phyloP scores from a whole-genome alignment of 2,113 vertebrate species.

The Plectropomus leopardus region DNA sequence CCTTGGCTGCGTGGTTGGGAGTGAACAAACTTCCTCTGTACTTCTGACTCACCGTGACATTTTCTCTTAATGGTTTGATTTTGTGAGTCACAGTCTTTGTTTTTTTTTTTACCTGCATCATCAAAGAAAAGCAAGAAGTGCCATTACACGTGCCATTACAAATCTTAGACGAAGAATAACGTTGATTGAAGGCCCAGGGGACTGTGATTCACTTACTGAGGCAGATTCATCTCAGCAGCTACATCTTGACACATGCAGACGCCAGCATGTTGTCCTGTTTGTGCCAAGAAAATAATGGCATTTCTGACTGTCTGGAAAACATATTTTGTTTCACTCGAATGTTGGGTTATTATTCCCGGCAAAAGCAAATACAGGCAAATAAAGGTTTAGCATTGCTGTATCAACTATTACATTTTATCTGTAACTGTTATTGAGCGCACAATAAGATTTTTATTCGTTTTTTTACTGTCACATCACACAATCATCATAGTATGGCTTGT shows the following conservation, averaged over 20 bases:
- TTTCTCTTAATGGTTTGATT: conserved; percentile 62
- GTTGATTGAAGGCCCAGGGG: conserved; percentile 66
- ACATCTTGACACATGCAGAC: conserved; percentile 53
- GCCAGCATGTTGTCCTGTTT: conserved; percentile 60
- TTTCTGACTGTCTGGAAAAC: conserved; percentile 71
- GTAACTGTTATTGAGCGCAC: neutral
- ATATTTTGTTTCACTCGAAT: conserved; percentile 63
- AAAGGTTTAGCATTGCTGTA: conserved; percentile 1
- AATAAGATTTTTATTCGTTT: conserved; percentile 8
- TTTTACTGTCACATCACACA: conserved; percentile 27
- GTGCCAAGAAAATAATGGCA: conserved; percentile 70
- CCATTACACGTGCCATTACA: conserved; percentile 56
- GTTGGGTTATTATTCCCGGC: conserved; percentile 18
- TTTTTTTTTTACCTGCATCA: conserved; percentile 34
- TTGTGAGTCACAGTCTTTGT: conserved; percentile 36
- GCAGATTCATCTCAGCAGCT: conserved; percentile 63
- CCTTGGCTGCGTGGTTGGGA: conserved; percentile 35
- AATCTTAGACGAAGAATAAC: conserved; percentile 62
- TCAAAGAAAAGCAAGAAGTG: conserved; percentile 42
- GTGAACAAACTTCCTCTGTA: conserved; percentile 26
- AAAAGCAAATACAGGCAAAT: conserved; percentile 14
- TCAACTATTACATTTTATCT: conserved; percentile 9
- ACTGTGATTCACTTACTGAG: conserved; percentile 57
- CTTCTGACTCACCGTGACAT: conserved; percentile 49
- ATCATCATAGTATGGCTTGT: conserved; percentile 1